These are phyloP conservation scores for Mustela nigripes DNA, from an alignment of 2,113 vertebrate genomes.

Conservation along the genomic window DNA sequence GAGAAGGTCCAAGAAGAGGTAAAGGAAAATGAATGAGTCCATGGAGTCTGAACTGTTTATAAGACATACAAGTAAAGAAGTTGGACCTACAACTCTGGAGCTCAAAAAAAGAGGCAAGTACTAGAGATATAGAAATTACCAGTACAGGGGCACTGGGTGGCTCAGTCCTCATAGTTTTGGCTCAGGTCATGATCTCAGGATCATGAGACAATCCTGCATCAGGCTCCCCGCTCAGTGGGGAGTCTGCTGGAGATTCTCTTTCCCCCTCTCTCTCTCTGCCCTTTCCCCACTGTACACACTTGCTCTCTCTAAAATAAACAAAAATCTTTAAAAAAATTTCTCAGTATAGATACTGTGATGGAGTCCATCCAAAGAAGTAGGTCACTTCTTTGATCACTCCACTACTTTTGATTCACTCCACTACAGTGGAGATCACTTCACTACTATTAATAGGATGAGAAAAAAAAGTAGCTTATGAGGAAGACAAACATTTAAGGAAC, in stretches of 20 bases:
- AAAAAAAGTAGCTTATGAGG: not conserved
- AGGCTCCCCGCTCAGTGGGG: not conserved
- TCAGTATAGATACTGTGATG: not conserved
- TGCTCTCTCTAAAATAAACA: not conserved
- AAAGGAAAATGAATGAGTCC: not conserved
- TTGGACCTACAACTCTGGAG: not conserved
- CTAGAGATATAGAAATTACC: not conserved
- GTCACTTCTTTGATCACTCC: not conserved
- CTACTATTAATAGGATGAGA: not conserved
- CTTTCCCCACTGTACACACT: not conserved
- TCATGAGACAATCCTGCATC: not conserved
- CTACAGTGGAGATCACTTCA: not conserved
- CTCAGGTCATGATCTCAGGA: not conserved
- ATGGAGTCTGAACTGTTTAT: not conserved
- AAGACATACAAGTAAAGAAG: not conserved
- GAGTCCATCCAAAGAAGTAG: not conserved
- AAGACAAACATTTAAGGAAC: constrained; percentile 28
- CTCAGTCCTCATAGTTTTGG: not conserved
- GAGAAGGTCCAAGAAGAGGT: not conserved
- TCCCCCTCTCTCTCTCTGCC: not conserved
- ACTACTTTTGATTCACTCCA: not conserved
- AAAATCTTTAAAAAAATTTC: not conserved
- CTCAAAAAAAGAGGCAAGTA: not conserved
- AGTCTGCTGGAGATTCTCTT: not conserved
- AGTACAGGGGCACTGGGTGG: not conserved